Base-by-base conservation (phyloP, 2,113 vertebrate species). In the Pyxicephalus adspersus region DNA sequence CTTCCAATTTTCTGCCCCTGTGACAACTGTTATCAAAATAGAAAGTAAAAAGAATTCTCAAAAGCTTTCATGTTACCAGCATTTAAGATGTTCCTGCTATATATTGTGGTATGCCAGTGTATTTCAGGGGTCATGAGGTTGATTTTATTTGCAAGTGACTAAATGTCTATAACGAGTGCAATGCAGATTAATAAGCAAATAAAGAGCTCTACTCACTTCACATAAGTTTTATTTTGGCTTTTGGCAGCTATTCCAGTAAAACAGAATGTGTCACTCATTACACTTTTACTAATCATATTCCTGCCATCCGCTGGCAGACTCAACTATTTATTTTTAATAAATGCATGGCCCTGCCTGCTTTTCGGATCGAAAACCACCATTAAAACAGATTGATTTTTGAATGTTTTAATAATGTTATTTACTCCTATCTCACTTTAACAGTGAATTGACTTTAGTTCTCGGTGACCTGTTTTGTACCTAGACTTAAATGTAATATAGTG, bases 241-340 rank as follows among this genome's bases (percentile, higher is more conserved):
- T 71, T 81, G 68, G 70, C 67, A 81, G 65, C 26, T 19, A 52
- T 64, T 57, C 4, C n/a, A 64, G 54, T 73, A 74, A 54, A 60
- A 28, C 45, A 57, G 60, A 66, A 80, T 64, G 45, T 80, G 57
- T 64, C 78, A 34, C 66, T 57, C n/a, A 72, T 64, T 64, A 51
- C 60, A 64, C 79, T 74, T 81, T 74, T 74, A 38, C 60, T 74
- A 81, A 74, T 81, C 68, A 73, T 74, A 72, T 81, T 74, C 79
- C 70, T 81, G 79, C 68, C 68, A 74, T 63, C 58, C 16, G 28
- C 66, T 71, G 77, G 65, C 66, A 52, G 15, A 28, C 34, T 58
- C 25, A 79, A 63, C 55, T 20, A 26, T 71, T 72, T 72, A 72
- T 15, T 52, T 61, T 57, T 73, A 81, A 81, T 74, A 81, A 81